Evolutionary conservation across 2,797 vertebrate genomes (phyloP), one percentile per base, ranked within the genome.

Genomic region (Parauchenoglanis punctatus): DNA sequence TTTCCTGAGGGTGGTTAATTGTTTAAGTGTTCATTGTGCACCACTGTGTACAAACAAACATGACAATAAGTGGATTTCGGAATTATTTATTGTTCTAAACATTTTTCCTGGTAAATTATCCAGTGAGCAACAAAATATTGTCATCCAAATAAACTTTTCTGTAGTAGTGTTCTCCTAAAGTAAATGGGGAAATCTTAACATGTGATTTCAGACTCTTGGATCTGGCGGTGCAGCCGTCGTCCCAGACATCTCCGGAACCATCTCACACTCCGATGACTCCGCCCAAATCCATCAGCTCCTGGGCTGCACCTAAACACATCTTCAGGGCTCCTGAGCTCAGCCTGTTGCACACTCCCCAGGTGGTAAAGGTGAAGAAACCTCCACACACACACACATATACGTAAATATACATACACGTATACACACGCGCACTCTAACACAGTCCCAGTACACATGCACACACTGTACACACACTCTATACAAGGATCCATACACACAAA

Each of bases 301-400:
- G 92, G 89, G 31, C 93, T 85, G 92, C 94, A 2, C 94, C 96
- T 56, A 97, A 93, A 61, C 95, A 90, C 17, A 65, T 90, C 81
- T 86, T 89, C 77, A 95, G 95, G 85, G 94, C 95, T 40, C 94
- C 97, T n/a, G 97, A 98, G 88, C 92, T 98, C 86, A 93, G 92
- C 91, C 93, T 99, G 89, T 94, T 97, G 65, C 96, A 97, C 89
- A 98, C 97, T 2, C 97, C 98, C 20, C 96, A 93, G 88, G 95
- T 98, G 31, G 97, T 98, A 81, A 98, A 98, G 96, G 98, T 98
- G 89, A 95, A 93, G 35, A 23, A 18, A 3, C 5, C 6, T 52
- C 7, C 3, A 78, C 7, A 63, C 61, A 40, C 40, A 35, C 31
- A 70, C 31, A 44, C 35, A 72, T 35, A 61, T 11, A 67, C n/a